Percentiles rank a stretch among this genome's conserved stretches.
Conservation (phyloP, 2,113 vertebrate species). For the Phylloscopus whistleri region DNA sequence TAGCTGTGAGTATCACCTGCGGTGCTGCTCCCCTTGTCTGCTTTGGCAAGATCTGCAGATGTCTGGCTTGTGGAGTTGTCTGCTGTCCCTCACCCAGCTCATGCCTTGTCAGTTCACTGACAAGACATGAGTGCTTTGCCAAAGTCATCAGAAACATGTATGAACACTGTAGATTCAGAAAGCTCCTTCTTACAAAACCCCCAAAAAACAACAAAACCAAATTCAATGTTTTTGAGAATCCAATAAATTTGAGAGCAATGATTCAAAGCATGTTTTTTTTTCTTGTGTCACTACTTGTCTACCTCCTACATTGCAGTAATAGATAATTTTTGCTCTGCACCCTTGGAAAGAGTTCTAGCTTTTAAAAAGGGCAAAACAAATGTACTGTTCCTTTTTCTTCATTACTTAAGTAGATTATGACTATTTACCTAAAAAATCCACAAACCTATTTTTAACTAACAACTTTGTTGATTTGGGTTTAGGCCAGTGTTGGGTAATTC, state of each 20-base stretch:
- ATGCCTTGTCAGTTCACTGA: not conserved
- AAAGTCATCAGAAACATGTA: not conserved
- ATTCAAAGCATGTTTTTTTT: not conserved
- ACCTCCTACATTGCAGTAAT: not conserved
- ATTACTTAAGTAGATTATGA: not conserved
- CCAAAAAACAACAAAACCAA: accelerated
- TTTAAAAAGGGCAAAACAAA: not conserved
- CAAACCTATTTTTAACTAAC: not conserved
- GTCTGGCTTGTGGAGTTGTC: not conserved
- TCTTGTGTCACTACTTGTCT: not conserved
- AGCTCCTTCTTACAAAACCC: not conserved
- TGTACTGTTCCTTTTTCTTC: not conserved
- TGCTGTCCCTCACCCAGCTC: not conserved
- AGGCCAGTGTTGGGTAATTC: not conserved
- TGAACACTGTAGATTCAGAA: not conserved
- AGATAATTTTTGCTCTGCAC: not conserved
- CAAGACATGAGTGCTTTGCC: not conserved
- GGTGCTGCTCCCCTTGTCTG: not conserved
- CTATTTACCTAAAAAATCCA: not conserved
- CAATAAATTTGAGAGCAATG: not conserved
- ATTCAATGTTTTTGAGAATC: not conserved
- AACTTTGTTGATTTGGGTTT: not conserved
- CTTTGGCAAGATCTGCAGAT: not conserved
- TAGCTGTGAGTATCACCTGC: not conserved
- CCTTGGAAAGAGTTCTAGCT: not conserved